Percentiles rank a stretch among this genome's conserved stretches.
These are phyloP conservation scores for Arbacia lixula DNA, from an alignment of 53 echinoderm and acorn worm species.

Conservation along the genomic window DNA sequence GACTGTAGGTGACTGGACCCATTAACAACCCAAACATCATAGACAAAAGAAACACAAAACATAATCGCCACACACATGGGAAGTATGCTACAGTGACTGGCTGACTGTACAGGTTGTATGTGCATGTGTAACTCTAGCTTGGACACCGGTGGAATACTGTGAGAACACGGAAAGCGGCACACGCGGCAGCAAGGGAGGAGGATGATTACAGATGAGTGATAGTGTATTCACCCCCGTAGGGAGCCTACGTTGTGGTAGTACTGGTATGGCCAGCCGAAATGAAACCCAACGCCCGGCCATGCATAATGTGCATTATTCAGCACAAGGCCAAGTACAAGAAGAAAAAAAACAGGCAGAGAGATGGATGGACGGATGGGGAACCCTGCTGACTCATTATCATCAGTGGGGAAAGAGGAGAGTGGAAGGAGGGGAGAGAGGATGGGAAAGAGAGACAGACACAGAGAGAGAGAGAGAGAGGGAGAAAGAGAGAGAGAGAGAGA, in stretches of 20 bases:
- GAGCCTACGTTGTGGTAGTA: background rate
- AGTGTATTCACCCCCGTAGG: conserved; percentile 26
- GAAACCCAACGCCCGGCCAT: conserved; percentile 13
- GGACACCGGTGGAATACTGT: too few species aligned
- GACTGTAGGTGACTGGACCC: too few species aligned
- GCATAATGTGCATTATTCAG: conserved; percentile 41
- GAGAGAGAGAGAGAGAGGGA: background rate
- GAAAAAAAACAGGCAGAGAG: too few species aligned
- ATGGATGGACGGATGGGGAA: too few species aligned
- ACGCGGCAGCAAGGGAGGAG: too few species aligned
- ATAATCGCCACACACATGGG: too few species aligned
- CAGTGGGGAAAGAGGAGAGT: background rate
- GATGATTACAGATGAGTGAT: conserved; percentile 28
- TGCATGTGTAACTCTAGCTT: too few species aligned
- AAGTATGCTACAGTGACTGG: too few species aligned
- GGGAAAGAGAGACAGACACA: background rate
- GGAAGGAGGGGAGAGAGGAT: background rate
- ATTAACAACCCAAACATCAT: too few species aligned
- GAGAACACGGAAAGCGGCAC: too few species aligned
- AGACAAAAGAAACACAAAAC: too few species aligned
- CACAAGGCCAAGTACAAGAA: conserved; percentile 22
- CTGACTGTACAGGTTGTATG: too few species aligned
- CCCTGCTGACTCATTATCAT: conserved; percentile 52
- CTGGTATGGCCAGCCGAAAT: background rate
- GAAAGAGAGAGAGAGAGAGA: background rate